Evolutionary conservation across 2,888 invertebrate genomes (phyloP).

Genomic region (Folsomia manolachei): DNA sequence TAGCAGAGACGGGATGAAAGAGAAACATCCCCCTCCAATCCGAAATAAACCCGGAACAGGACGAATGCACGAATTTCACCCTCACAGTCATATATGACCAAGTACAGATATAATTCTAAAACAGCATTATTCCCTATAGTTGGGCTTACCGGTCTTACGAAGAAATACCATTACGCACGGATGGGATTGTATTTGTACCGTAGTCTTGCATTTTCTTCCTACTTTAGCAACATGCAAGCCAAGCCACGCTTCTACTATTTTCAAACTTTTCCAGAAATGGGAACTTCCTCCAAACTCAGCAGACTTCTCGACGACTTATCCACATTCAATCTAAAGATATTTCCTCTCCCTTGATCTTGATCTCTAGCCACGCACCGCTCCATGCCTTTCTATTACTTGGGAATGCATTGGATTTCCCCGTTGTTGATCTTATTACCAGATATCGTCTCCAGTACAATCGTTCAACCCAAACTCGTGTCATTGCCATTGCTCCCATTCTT

Average conservation of each 20-base stretch:
- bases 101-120: not conserved
- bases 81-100: not conserved
- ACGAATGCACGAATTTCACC: slow-evolving; percentile 8
- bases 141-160: not conserved
- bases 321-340: not conserved
- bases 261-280: not conserved
- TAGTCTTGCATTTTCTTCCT: not conserved
- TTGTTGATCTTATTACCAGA: not conserved
- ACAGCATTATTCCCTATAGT: no score
- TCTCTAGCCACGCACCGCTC: not conserved
- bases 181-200: no score
- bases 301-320: not conserved
- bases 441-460: not conserved
- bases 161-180: not conserved
- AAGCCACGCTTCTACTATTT: not conserved
- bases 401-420: not conserved
- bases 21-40: slow-evolving; percentile 13
- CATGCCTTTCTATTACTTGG: not conserved
- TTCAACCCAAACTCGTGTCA: not conserved
- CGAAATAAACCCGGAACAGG: slow-evolving; percentile 16
- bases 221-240: no score
- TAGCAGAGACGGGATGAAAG: slow-evolving; percentile 14
- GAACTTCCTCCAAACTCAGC: not conserved
- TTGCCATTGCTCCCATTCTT: not conserved
- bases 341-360: not conserved